Evolutionary conservation across 2,113 vertebrate genomes (phyloP), one percentile per base, ranked within the genome.

Genomic region (Acrocephalus kingi): DNA sequence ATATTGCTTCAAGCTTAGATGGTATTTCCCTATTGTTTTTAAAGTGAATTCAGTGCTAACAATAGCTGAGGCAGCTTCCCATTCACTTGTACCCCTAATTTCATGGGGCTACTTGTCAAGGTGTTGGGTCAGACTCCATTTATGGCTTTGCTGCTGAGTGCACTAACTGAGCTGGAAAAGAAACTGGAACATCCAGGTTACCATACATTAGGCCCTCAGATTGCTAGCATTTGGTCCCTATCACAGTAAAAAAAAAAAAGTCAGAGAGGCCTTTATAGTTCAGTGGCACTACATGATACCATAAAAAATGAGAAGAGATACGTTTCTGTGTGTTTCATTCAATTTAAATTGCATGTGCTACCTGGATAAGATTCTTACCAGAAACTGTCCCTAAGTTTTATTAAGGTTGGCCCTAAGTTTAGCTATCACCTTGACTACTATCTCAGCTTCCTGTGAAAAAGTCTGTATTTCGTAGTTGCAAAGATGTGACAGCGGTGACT

Each of bases 1-100:
- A 82, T 97, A 97, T 89, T 85, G 90, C 96, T 94, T 96, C 91
- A 96, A 94, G 90, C 94, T 82, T 87, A 62, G 63, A 94, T 92
- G 80, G 67, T 95, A 41, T 79, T 79, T 87, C 68, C 92, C 77
- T 93, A 94, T 75, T 78, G 54, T 84, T 91, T 87, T 93, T 96
- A 95, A 97, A 97, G 96, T 97, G 96, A 96, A 91, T 79, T 81
- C 90, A 94, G 94, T 94, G 90, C 94, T 96, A 95, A 96, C 90
- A 91, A 49, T 11, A 89, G 69, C 90, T 69, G 79, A 90, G 91
- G 62, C 76, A 96, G 73, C 75, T 89, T 92, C 63, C 68, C 68
- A 6, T 62, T 90, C 43, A 39, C 16, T 90, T 76, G 33, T 21
- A 59, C 39, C 88, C 78, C 62, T 52, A 11, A 28, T 83, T 64